Evolutionary conservation across 2,888 invertebrate genomes (phyloP).

Genomic region (Mycalesis mineus): DNA sequence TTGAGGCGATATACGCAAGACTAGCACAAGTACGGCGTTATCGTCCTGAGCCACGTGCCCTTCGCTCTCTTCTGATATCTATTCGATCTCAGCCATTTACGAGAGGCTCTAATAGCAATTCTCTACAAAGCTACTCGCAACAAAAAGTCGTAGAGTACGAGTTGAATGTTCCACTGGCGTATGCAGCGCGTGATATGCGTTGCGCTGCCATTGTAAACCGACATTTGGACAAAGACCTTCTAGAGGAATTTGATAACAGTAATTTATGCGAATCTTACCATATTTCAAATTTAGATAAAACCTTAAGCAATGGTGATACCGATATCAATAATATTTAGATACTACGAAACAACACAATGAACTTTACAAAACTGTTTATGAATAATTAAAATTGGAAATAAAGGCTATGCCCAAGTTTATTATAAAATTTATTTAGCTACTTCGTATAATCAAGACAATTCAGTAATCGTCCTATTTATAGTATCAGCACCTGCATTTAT

Average conservation of each 20-base stretch:
- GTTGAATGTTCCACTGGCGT: constrained; percentile 38
- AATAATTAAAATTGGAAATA: too few species aligned
- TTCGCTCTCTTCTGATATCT: constrained; percentile 42
- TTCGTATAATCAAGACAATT: too few species aligned
- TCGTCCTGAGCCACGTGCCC: constrained; percentile 21
- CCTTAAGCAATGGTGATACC: too few species aligned
- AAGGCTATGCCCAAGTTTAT: too few species aligned
- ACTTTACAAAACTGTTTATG: too few species aligned
- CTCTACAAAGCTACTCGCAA: constrained; percentile 39
- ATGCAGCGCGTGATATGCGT: constrained; percentile 38
- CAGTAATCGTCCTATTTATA: too few species aligned
- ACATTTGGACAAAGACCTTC: constrained; percentile 38
- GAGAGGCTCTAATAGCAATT: constrained; percentile 26
- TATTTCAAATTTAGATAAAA: too few species aligned
- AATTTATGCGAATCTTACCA: constrained; percentile 48
- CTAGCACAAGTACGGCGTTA: constrained; percentile 34
- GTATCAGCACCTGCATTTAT: too few species aligned
- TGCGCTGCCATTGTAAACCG: constrained; percentile 46
- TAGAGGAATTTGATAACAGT: constrained; percentile 39
- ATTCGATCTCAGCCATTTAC: constrained; percentile 28
- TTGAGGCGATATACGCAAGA: constrained; percentile 41
- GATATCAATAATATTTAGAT: too few species aligned
- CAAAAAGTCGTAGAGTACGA: constrained; percentile 40
- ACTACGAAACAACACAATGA: too few species aligned
- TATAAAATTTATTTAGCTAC: too few species aligned